These are phyloP conservation scores for Oreonectes daqikongensis DNA, from an alignment of 2,797 vertebrate species.

Conservation along the genomic window DNA sequence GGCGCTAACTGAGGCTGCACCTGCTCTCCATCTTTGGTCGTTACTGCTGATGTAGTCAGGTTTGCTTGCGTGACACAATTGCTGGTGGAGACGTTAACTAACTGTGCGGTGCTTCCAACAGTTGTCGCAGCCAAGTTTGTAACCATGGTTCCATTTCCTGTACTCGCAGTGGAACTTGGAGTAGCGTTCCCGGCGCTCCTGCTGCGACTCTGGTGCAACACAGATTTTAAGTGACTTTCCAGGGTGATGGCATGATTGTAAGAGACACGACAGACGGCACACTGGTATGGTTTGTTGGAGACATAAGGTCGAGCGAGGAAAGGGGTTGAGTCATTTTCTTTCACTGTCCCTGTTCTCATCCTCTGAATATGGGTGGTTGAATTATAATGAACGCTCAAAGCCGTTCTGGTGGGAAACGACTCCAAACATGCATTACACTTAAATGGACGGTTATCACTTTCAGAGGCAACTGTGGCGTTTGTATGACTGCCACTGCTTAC, in stretches of 20 bases:
- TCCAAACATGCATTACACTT: slow-evolving; percentile 90
- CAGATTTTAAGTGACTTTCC: slow-evolving; percentile 88
- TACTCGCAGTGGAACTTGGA: slow-evolving; percentile 62
- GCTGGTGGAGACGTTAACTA: slow-evolving; percentile 65
- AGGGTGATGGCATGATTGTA: slow-evolving; percentile 93
- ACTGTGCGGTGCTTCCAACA: slow-evolving; percentile 65
- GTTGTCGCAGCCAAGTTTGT: slow-evolving; percentile 65
- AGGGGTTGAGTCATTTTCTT: slow-evolving; percentile 66
- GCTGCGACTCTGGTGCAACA: slow-evolving; percentile 89
- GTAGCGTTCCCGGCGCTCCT: slow-evolving; percentile 78
- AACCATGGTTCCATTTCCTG: slow-evolving; percentile 57
- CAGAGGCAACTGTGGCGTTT: slow-evolving; percentile 65
- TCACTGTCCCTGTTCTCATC: slow-evolving; percentile 82
- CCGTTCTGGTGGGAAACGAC: slow-evolving; percentile 86
- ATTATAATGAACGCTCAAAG: slow-evolving; percentile 89
- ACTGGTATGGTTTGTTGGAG: slow-evolving; percentile 90
- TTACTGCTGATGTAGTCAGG: slow-evolving; percentile 64
- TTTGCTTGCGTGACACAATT: slow-evolving; percentile 70
- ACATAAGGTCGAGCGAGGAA: slow-evolving; percentile 73
- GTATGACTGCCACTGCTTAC: slow-evolving; percentile 67
- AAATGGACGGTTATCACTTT: slow-evolving; percentile 75
- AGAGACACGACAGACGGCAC: slow-evolving; percentile 87
- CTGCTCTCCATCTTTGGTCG: slow-evolving; percentile 75
- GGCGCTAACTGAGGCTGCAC: slow-evolving; percentile 71
- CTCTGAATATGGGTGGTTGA: slow-evolving; percentile 88